phyloP scores from a whole-genome alignment of 2,113 vertebrate species.

The Silurus glanis region DNA sequence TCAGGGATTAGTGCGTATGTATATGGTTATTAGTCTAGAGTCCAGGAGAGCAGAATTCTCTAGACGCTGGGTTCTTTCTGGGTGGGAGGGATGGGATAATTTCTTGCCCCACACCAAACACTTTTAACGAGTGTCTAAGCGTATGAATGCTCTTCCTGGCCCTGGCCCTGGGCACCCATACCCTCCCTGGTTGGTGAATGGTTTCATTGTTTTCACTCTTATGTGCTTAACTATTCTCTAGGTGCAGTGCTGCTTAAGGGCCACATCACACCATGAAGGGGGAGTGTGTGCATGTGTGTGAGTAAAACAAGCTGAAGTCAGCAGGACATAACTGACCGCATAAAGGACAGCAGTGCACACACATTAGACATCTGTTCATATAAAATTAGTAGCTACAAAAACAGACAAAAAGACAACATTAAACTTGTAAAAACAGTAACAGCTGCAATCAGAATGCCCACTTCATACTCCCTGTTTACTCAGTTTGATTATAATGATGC shows the following conservation, averaged over 20 bases:
- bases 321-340: constrained; percentile 23
- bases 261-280: neutral
- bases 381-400: constrained; percentile 1
- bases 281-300: neutral
- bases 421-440: constrained; percentile 1
- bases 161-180: too few relatives aligned
- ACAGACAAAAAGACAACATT: neutral
- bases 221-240: neutral
- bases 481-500: neutral
- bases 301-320: constrained; percentile 6
- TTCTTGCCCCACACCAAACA: too few relatives aligned
- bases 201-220: constrained; percentile 48
- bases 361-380: neutral
- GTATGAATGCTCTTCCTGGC: too few relatives aligned
- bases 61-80: too few relatives aligned
- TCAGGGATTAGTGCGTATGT: neutral
- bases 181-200: constrained; percentile 49
- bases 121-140: too few relatives aligned
- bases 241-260: neutral
- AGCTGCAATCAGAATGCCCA: constrained; percentile 6
- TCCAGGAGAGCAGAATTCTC: too few relatives aligned
- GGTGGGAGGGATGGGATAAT: too few relatives aligned
- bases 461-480: constrained; percentile 45
- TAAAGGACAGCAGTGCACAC: constrained; percentile 25
- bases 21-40: too few relatives aligned